phyloP scores from a whole-genome alignment of 2,888 invertebrate species.

The Luperina testacea region DNA sequence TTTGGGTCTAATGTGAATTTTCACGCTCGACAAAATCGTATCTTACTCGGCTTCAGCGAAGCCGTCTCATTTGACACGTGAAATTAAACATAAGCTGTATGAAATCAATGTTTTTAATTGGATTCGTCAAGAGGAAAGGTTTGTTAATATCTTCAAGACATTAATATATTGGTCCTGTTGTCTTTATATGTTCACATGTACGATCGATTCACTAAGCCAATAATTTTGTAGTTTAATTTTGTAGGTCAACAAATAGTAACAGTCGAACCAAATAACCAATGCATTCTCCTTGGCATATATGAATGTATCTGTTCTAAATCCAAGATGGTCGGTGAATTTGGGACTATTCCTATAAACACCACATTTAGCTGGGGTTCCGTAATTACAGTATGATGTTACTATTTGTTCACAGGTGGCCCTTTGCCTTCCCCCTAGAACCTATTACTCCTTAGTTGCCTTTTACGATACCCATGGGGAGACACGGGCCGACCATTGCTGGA shows the following conservation, averaged over 20 bases:
- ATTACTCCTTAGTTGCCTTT: slow-evolving; percentile 58
- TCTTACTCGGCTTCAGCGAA: slow-evolving; percentile 24
- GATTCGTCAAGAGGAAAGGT: slow-evolving; percentile 21
- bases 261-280: not conserved
- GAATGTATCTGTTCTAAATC: not conserved
- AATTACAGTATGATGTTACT: slow-evolving; percentile 58
- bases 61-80: slow-evolving; percentile 51
- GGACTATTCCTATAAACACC: slow-evolving; percentile 39
- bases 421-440: slow-evolving; percentile 46
- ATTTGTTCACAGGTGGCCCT: slow-evolving; percentile 55
- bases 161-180: not conserved
- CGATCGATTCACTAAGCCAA: not conserved
- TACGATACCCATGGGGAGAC: slow-evolving; percentile 57
- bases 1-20: slow-evolving; percentile 47
- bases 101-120: slow-evolving; percentile 46
- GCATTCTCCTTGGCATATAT: not conserved
- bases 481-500: slow-evolving; percentile 46
- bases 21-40: slow-evolving; percentile 40
- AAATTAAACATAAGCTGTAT: slow-evolving; percentile 56
- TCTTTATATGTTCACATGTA: not conserved
- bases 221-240: not conserved
- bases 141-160: not conserved
- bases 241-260: not conserved
- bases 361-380: slow-evolving; percentile 40
- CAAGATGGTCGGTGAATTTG: not conserved